Conservation (phyloP, 2,113 vertebrate genomes). For the Calypte anna region DNA sequence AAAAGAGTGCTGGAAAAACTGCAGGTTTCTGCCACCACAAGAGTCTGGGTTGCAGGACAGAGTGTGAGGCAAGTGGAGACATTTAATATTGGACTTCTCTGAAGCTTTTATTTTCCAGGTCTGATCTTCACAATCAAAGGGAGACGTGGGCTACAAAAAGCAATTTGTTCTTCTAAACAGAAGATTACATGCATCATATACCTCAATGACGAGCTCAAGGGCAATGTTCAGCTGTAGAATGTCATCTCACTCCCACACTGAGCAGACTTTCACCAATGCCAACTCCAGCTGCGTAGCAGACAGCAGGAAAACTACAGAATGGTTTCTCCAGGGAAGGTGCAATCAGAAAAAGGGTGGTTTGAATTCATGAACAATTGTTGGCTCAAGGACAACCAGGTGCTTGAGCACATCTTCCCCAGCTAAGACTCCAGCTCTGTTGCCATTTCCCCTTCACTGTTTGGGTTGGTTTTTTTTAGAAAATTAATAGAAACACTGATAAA, state of each 20-base stretch:
- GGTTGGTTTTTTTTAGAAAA: neutral
- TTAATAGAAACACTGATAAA: neutral
- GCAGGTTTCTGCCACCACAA: neutral
- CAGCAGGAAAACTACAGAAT: neutral
- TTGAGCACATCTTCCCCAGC: neutral
- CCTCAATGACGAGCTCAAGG: neutral
- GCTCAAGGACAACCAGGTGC: neutral
- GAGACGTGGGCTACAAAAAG: neutral
- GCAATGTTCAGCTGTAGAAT: neutral
- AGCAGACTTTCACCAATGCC: neutral
- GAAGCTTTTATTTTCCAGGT: neutral
- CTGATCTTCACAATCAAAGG: neutral
- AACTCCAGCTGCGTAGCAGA: neutral
- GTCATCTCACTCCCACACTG: neutral
- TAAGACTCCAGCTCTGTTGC: neutral
- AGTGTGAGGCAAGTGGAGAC: neutral
- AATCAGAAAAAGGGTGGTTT: neutral
- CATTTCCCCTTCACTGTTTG: neutral
- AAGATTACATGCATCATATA: accelerated
- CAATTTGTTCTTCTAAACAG: neutral
- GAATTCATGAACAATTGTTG: neutral
- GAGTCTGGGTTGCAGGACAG: neutral
- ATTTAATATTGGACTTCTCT: neutral
- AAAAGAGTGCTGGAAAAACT: neutral
- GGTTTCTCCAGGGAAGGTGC: neutral